Conservation (phyloP, 2,113 vertebrate genomes). For the Corynorhinus townsendii region DNA sequence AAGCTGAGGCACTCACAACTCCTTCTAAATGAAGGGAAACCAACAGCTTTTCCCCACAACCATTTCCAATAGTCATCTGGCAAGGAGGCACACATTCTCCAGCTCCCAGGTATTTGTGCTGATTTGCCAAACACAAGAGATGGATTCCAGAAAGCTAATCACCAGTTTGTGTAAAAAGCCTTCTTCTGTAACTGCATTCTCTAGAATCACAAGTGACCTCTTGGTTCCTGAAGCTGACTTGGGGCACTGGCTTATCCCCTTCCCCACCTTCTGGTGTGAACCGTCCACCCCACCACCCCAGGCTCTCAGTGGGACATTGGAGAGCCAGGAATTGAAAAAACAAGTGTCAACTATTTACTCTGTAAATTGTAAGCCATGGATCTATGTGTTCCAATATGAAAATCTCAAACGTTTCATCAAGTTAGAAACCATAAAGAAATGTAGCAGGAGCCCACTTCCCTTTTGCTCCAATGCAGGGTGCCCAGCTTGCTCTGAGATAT, state of each 20-base stretch:
- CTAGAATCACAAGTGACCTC: not conserved
- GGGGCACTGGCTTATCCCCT: not conserved
- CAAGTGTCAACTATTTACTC: too few species aligned
- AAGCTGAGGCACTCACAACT: not conserved
- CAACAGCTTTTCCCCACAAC: not conserved
- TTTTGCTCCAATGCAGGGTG: not conserved
- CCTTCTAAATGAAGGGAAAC: not conserved
- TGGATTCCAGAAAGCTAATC: not conserved
- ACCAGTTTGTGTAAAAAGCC: not conserved
- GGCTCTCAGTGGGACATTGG: not conserved
- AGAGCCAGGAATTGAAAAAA: not conserved
- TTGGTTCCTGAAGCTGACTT: not conserved
- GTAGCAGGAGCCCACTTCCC: not conserved
- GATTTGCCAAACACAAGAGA: not conserved
- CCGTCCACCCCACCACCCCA: not conserved
- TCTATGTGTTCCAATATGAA: not conserved
- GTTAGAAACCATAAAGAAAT: not conserved
- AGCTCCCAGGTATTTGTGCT: too few species aligned
- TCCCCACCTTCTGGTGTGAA: rapidly evolving
- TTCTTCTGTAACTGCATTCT: not conserved
- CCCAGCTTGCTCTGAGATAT: too few species aligned
- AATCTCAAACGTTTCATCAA: not conserved
- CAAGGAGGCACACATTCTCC: not conserved
- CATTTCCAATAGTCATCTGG: not conserved
- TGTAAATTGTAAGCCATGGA: not conserved